Evolutionary conservation across 2,797 vertebrate genomes (phyloP).

Genomic region (Leptoclinus maculatus): DNA sequence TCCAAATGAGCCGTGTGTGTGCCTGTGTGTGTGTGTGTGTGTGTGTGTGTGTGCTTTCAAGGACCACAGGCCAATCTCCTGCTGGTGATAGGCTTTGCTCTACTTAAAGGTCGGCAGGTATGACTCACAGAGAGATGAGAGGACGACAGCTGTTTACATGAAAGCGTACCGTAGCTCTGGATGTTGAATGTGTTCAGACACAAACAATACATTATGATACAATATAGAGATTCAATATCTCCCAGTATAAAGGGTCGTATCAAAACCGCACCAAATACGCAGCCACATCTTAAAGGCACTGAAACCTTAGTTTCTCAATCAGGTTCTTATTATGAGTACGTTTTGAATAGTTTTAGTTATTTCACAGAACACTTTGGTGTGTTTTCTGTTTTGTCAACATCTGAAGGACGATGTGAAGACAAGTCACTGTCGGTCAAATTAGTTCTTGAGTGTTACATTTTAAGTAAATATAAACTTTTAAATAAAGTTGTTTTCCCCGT

Average conservation of each 20-base stretch:
- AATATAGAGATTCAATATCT: conserved; percentile 17
- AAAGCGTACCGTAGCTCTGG: conserved; percentile 6
- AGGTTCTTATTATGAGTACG: background rate
- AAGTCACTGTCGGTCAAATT: too few species aligned
- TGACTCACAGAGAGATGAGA: conserved; percentile 65
- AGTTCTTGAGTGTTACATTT: background rate
- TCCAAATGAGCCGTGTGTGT: conserved; percentile 39
- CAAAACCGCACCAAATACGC: background rate
- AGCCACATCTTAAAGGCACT: background rate
- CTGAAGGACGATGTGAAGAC: background rate
- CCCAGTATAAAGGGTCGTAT: background rate
- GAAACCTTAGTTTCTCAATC: background rate
- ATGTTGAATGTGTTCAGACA: conserved; percentile 30
- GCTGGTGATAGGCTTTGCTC: conserved; percentile 49
- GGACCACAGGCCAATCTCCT: conserved; percentile 66
- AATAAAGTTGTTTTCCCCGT: too few species aligned
- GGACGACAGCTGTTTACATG: conserved; percentile 39
- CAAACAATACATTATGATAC: conserved; percentile 2
- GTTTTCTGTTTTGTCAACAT: too few species aligned
- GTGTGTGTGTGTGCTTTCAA: conserved; percentile 54
- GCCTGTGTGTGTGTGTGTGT: conserved; percentile 13
- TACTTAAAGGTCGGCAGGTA: conserved; percentile 68
- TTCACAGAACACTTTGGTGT: too few species aligned
- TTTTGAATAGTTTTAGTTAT: too few species aligned
- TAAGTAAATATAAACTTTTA: background rate